These are phyloP conservation scores for Leptopilina myrica DNA, from an alignment of 2,888 invertebrate genomes.

Conservation along the genomic window DNA sequence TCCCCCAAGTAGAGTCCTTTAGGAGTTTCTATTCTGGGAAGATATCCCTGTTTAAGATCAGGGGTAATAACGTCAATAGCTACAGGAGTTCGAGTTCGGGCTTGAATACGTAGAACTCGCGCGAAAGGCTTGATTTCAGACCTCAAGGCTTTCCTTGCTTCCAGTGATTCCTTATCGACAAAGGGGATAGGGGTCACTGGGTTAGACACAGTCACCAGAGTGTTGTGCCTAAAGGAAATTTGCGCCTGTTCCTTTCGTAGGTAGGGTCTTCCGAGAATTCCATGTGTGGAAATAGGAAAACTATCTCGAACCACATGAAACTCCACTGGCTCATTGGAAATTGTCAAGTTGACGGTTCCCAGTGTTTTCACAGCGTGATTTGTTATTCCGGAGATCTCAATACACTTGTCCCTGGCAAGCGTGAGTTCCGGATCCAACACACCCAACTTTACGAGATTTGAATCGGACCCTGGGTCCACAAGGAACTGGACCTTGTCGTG, in stretches of 20 bases:
- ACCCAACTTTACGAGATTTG: background rate
- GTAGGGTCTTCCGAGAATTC: background rate
- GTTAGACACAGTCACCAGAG: background rate
- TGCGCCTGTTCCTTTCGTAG: background rate
- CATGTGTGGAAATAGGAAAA: background rate
- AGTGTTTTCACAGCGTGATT: background rate
- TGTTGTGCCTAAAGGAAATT: conserved; percentile 9
- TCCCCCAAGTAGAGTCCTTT: background rate
- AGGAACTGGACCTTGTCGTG: too few relatives aligned
- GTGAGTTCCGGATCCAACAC: background rate
- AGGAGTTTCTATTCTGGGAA: background rate
- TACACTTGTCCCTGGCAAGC: too few relatives aligned
- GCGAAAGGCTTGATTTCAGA: background rate
- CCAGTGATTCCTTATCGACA: background rate
- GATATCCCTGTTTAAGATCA: background rate
- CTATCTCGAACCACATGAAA: background rate
- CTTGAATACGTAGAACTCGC: background rate
- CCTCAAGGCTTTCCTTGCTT: too few relatives aligned
- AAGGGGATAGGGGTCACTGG: conserved; percentile 1
- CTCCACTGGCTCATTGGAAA: background rate
- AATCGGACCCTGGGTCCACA: background rate
- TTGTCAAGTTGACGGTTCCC: background rate
- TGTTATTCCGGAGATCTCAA: background rate
- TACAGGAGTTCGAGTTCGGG: background rate
- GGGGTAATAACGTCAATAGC: background rate